Evolutionary conservation across 1,140 invertebrate species (phyloP).

Genomic region (Aphelinus atriplicis): DNA sequence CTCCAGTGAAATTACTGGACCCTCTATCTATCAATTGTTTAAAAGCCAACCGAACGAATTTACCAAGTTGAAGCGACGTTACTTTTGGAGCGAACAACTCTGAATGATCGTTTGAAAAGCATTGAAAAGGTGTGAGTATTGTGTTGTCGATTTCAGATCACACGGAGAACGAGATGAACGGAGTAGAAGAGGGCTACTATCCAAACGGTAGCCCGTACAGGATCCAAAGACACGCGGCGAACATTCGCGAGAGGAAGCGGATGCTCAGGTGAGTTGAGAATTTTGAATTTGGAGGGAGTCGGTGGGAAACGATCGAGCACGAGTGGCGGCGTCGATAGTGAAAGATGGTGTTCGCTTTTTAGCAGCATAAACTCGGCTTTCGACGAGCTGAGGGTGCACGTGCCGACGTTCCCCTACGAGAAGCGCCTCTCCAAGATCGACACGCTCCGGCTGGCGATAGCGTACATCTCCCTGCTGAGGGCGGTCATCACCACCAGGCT

Average conservation of each 20-base stretch:
- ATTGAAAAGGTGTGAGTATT: no score
- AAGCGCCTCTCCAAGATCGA: slow-evolving; percentile 98
- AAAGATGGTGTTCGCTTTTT: slow-evolving; percentile 66
- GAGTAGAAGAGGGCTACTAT: slow-evolving; percentile 68
- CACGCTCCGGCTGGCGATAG: slow-evolving; percentile 93
- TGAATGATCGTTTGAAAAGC: no score
- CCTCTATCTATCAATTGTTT: no score
- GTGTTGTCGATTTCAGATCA: slow-evolving; percentile 50
- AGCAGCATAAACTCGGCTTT: slow-evolving; percentile 99
- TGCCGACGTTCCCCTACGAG: slow-evolving; percentile 98
- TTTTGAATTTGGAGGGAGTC: slow-evolving; percentile 1
- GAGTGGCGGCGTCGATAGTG: neutral
- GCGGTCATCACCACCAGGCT: slow-evolving; percentile 91
- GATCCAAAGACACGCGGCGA: slow-evolving; percentile 89
- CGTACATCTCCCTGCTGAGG: slow-evolving; percentile 93
- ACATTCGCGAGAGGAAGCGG: slow-evolving; percentile 92
- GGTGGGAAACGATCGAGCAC: neutral
- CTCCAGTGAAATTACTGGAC: no score
- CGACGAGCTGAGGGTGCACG: slow-evolving; percentile 92
- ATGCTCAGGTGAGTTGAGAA: slow-evolving; percentile 87
- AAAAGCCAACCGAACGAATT: no score
- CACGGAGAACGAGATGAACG: slow-evolving; percentile 61
- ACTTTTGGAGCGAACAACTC: no score
- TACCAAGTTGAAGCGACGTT: no score
- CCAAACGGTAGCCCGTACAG: slow-evolving; percentile 81